phyloP scores from a whole-genome alignment of 2,888 invertebrate species.

The Agrotis ipsilon region DNA sequence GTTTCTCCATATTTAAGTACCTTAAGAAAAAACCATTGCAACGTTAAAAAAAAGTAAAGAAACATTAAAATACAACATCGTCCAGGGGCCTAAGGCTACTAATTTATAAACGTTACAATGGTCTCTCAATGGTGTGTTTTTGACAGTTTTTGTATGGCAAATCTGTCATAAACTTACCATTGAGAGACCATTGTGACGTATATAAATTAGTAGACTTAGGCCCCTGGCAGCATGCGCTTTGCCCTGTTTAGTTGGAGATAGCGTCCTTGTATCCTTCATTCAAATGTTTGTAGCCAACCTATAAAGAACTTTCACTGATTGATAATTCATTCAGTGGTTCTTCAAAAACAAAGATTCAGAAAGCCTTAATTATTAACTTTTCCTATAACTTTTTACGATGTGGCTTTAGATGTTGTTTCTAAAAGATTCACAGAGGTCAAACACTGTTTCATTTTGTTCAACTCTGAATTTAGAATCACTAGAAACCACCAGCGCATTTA shows the following conservation, averaged over 20 bases:
- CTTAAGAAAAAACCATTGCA: too few species aligned
- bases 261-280: neutral
- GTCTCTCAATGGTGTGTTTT: too few species aligned
- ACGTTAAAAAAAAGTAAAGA: too few species aligned
- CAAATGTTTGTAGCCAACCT: neutral
- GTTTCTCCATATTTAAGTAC: too few species aligned
- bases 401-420: neutral
- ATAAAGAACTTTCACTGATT: neutral
- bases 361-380: neutral
- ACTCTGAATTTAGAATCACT: slow-evolving; percentile 8
- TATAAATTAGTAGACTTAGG: too few species aligned
- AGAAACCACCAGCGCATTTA: slow-evolving; percentile 31
- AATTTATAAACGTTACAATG: too few species aligned
- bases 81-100: too few species aligned
- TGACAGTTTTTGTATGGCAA: too few species aligned
- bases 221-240: too few species aligned
- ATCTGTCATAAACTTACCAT: too few species aligned
- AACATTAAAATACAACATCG: too few species aligned
- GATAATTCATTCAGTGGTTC: neutral
- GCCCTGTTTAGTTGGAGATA: neutral
- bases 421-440: neutral
- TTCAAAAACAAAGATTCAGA: neutral
- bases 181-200: too few species aligned
- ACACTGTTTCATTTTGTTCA: slow-evolving; percentile 13
- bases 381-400: neutral